Evolutionary conservation across 2,113 vertebrate genomes (phyloP).

Genomic region (Empidonax traillii): DNA sequence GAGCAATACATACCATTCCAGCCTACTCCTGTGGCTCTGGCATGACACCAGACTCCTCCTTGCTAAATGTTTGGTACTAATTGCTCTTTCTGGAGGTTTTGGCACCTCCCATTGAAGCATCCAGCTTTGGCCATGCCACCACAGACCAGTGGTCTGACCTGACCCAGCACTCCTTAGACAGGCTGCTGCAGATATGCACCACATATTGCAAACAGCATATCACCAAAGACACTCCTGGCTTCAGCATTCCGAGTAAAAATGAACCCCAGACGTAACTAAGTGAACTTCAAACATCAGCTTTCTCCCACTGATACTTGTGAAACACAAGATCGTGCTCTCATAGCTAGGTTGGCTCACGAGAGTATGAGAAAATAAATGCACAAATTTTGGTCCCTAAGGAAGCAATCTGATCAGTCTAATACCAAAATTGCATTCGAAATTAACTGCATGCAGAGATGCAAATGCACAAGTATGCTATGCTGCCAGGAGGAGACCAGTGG

Average conservation of each 20-base stretch:
- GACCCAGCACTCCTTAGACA: neutral
- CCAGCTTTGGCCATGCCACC: rapidly evolving
- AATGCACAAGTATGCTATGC: neutral
- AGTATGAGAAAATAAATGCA: neutral
- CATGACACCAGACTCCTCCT: neutral
- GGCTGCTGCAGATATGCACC: neutral
- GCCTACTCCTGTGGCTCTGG: neutral
- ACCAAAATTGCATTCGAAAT: neutral
- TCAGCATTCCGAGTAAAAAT: neutral
- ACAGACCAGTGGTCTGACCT: rapidly evolving
- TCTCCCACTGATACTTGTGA: neutral
- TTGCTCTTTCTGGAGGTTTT: neutral
- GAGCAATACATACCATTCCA: neutral
- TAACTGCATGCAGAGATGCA: neutral
- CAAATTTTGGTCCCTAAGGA: neutral
- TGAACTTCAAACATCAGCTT: neutral
- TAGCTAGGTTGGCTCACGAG: neutral
- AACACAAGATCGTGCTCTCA: neutral
- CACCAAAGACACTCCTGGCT: neutral
- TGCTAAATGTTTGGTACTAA: neutral
- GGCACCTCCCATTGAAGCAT: neutral
- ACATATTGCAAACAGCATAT: rapidly evolving
- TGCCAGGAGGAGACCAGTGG: neutral
- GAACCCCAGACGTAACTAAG: neutral
- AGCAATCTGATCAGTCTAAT: neutral